Evolutionary conservation across 2,888 invertebrate genomes (phyloP), one percentile per base, ranked within the genome.

Genomic region (Bedellia somnulentella): DNA sequence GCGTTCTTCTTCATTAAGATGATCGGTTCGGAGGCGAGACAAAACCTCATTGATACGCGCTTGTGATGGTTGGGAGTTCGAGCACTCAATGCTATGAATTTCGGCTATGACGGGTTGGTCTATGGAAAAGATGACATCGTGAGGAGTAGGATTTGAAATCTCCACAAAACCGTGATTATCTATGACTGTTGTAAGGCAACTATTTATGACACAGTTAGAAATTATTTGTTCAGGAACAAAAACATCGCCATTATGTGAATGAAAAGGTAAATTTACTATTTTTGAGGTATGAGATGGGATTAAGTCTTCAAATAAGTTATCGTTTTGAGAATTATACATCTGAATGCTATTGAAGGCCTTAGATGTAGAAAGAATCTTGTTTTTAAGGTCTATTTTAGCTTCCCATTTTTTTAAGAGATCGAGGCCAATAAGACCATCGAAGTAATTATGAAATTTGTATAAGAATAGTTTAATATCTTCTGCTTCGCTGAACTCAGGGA

Each of bases 1-100:
- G 2, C 36, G 35, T 38, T 47, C 47, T 17, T 50, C 47, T 0
- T 27, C 18, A 14, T 48, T 46, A 9, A 49, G 22, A 34, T 49
- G 48, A 4, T 44, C 39, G 0, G 45, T 48, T 4, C 48, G 42
- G 4, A 16, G 11, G 4, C 3, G 2, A 3, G 13, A 25, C 4
- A 25, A 4, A 6, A 25, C 25, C 3, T 17, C 17, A 3, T 16
- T 2, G n/a, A 18, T 3, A 2, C 27, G 27, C 5, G 27, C 4
- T 3, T 2, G 3, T 2, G 2, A 5, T 10, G 22, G 14, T 22
- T 26, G 18, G 9, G 33, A 31, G n/a, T 28, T 24, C 29, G 15
- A 17, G 32, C 27, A 35, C 34, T 35, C 31, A 15, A 33, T 29
- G 29, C 31, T 36, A 12, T 28, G 33, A 10, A 35, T 6, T 9